Evolutionary conservation across 2,113 vertebrate genomes (phyloP), one percentile per base, ranked within the genome.

Genomic region (Rutilus rutilus): DNA sequence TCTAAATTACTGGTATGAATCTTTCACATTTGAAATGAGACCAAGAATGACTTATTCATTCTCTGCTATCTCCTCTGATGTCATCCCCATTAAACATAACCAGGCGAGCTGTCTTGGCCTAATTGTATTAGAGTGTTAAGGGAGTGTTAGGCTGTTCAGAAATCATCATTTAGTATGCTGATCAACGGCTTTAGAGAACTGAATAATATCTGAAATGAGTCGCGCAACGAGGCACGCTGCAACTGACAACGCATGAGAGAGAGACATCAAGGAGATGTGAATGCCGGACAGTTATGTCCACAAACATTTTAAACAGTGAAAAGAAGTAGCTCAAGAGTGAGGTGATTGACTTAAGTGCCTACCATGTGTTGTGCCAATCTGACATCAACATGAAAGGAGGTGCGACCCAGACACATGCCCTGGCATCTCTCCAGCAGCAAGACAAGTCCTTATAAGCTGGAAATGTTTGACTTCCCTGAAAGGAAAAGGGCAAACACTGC

Each of bases 1-100:
- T 89, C 91, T 88, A 90, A 89, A 90, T 89, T 90, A 90, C 87
- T 87, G 86, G 85, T 85, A 89, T 90, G 87, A 88, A 90, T 90
- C 89, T 89, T 90, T 91, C 86, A 89, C 82, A 85, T 90, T 89
- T 86, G 87, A 90, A 91, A 90, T 85, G 86, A 90, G 89, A 89
- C 85, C 79, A 69, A 90, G 84, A 91, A 90, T 88, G 88, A 88
- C 89, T 92, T 87, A 91, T 88, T 90, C 87, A 88, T 90, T 84
- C 88, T 86, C 76, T 84, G 75, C 87, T 87, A 87, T 89, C 86
- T 89, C 85, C 88, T 83, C 85, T 85, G 88, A 88, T 86, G 83
- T 91, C 79, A 89, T 87, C 83, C 88, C 87, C 86, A 89, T 88
- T 89, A 89, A 88, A 90, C 67, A 90, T 77, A 88, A 90, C 87